Percentiles rank a stretch among this genome's conserved stretches.
Conservation (phyloP, 2,797 vertebrate genomes). For the Emydoidea blandingii region DNA sequence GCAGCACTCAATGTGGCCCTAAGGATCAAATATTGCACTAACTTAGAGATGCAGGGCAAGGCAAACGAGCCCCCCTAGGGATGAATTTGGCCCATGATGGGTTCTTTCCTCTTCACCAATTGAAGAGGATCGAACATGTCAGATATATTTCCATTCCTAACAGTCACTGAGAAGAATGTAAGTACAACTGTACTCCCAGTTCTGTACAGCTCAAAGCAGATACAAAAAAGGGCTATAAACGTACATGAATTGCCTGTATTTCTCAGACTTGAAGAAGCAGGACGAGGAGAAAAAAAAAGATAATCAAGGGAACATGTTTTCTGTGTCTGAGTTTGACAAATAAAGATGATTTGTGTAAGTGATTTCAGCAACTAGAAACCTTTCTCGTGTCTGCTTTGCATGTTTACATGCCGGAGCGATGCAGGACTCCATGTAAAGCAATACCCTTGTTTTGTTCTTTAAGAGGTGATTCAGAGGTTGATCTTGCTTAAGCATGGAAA, state of each 20-base stretch:
- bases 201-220: not conserved
- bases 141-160: constrained; percentile 5
- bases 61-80: not conserved
- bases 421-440: not conserved
- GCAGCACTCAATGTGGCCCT: not conserved
- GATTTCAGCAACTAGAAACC: not conserved
- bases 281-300: not conserved
- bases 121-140: not conserved
- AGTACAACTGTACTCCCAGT: not conserved
- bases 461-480: not conserved
- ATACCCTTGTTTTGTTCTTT: constrained; percentile 14
- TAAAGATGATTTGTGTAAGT: not conserved
- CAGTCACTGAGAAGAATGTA: not conserved
- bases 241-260: not conserved
- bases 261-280: not conserved
- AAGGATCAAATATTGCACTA: not conserved
- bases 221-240: not conserved
- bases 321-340: not conserved
- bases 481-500: not conserved
- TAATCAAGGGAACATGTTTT: not conserved
- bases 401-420: not conserved
- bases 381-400: not conserved
- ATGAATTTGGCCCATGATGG: not conserved
- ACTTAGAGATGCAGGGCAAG: not conserved
- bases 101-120: not conserved